Evolutionary conservation across 1,140 invertebrate species (phyloP), one percentile per base, ranked within the genome.

Genomic region (Ceratoteleas bidentatus): DNA sequence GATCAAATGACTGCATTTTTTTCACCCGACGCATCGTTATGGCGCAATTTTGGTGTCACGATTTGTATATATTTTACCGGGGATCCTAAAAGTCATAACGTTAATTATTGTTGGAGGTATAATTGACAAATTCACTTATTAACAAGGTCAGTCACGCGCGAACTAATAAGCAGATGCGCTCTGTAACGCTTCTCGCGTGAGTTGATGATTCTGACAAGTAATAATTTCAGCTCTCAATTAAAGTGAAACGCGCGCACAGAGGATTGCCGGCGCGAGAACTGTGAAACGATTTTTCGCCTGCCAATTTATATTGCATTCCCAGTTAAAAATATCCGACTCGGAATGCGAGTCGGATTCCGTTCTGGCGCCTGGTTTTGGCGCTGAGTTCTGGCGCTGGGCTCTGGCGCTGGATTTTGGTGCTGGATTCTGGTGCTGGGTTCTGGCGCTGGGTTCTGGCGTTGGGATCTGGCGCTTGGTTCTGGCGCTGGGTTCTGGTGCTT

Each of bases 91-190:
- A 68, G 69, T 57, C 49, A 61, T 56, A 69, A 61, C 52, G 64
- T 74, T 81, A 50, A 74, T 69, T 65, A 74, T 75, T 68, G 43
- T 58, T 62, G 69, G 65, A 81, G 34, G 16, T 69, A 69, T 72
- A 75, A 81, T 75, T 81, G 70, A 81, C 72, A 60, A 75, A 75
- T 81, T 70, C 57, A 81, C 70, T 70, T 81, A 75, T 81, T 81
- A 81, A 68, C 64, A 68, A 70, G 58, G 64, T 81, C 65, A 75
- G 64, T 75, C 78, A 81, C 52, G 78, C 60, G 70, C 50, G 64
- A 75, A 70, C 78, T 81, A 75, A 81, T 70, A 81, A 68, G 64
- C 77, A 74, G 62, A 61, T 74, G 64, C 56, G 61, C 69, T 81
- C 69, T 72, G 79, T 69, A 70, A 65, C 64, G 38, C 50, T 75